Percentiles rank a stretch among this genome's conserved stretches.
Evolutionary conservation across 2,113 vertebrate species (phyloP).

Genomic region (Scortum barcoo): DNA sequence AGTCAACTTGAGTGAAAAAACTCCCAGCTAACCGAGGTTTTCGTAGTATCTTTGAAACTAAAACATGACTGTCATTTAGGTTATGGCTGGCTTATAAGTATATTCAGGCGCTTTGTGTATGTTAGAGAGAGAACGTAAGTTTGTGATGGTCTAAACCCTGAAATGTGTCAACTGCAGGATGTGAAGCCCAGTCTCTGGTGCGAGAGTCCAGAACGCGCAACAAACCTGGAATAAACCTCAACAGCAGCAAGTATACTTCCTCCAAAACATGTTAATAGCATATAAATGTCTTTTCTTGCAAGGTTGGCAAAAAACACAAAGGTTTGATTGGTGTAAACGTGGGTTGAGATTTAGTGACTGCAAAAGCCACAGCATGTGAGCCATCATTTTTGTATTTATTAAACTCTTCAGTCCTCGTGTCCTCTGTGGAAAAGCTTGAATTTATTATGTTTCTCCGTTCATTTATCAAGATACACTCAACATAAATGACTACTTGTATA

Average conservation of each 20-base stretch:
- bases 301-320: neutral
- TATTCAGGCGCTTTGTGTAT: no score
- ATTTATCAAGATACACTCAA: neutral
- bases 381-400: neutral
- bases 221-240: no score
- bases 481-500: neutral
- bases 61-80: no score
- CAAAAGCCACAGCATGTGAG: neutral
- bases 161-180: neutral
- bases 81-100: no score
- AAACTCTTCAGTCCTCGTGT: neutral
- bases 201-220: neutral
- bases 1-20: neutral
- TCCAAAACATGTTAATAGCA: neutral
- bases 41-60: no score
- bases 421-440: neutral
- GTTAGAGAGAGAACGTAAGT: no score
- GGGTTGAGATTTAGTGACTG: neutral
- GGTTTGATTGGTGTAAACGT: neutral
- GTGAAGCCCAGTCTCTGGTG: neutral
- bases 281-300: neutral
- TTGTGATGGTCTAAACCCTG: neutral
- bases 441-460: neutral
- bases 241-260: no score
- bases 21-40: no score